phyloP scores from a whole-genome alignment of 2,797 vertebrate genomes.

The Tolypeutes matacus region DNA sequence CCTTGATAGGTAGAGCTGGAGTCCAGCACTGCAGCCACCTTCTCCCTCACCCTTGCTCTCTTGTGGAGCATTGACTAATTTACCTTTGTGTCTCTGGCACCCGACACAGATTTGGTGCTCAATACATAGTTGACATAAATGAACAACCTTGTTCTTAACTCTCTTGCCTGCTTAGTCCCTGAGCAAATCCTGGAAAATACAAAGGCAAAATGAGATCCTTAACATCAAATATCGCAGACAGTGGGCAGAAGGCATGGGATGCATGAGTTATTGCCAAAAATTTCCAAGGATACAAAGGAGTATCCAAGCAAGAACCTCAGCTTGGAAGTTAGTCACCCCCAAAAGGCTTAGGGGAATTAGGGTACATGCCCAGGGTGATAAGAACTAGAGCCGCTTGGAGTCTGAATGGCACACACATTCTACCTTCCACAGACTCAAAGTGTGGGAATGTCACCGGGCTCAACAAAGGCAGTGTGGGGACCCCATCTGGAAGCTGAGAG shows the following conservation, averaged over 20 bases:
- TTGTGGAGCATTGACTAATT: background rate
- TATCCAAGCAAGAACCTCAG: background rate
- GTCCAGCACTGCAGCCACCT: background rate
- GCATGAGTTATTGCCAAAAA: background rate
- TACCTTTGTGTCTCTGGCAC: background rate
- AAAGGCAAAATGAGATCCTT: background rate
- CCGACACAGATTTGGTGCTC: background rate
- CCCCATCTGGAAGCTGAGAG: background rate
- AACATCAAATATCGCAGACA: background rate
- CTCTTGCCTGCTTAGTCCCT: background rate
- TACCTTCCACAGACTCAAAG: background rate
- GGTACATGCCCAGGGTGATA: background rate
- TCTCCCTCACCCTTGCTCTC: background rate
- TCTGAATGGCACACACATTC: background rate
- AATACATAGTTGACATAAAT: background rate
- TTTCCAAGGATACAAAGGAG: background rate
- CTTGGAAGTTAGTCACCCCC: background rate
- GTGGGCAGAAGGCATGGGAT: background rate
- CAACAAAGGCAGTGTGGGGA: slow-evolving; percentile 33
- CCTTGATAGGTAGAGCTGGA: background rate
- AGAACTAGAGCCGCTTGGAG: background rate
- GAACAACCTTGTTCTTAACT: background rate
- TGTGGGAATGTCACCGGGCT: background rate
- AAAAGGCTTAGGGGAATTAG: background rate
- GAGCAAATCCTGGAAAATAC: background rate